Percentiles rank a stretch among this genome's conserved stretches.
phyloP scores from a whole-genome alignment of 64 coral and sea anemone genomes.

The Astreopora myriophthalma region DNA sequence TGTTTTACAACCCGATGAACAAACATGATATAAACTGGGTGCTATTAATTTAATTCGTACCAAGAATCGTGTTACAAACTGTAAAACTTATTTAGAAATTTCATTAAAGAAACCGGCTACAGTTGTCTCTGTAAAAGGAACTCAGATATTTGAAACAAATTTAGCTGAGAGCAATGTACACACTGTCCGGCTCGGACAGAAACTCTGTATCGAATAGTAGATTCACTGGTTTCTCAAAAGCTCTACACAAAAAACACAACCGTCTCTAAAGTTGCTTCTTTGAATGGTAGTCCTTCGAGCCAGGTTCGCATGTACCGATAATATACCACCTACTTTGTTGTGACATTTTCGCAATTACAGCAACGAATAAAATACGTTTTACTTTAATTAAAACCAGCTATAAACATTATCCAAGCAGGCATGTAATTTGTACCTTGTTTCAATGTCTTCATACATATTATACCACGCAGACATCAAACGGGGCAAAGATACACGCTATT shows the following conservation, averaged over 20 bases:
- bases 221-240: neutral
- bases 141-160: neutral
- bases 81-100: neutral
- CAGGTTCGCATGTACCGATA: neutral
- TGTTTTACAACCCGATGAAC: neutral
- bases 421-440: neutral
- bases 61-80: neutral
- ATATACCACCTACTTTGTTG: neutral
- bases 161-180: neutral
- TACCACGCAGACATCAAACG: too few species aligned
- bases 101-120: neutral
- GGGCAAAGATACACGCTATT: too few species aligned
- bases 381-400: conserved; percentile 19
- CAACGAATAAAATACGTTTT: conserved; percentile 4
- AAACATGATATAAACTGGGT: neutral
- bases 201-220: too few species aligned
- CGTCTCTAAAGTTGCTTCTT: neutral
- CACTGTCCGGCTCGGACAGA: too few species aligned
- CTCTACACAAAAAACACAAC: neutral
- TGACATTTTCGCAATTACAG: conserved; percentile 30
- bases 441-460: too few species aligned
- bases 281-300: neutral
- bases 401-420: neutral
- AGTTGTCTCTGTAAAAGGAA: neutral
- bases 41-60: neutral